Evolutionary conservation across 2,113 vertebrate genomes (phyloP).

Genomic region (Myotis yumanensis): DNA sequence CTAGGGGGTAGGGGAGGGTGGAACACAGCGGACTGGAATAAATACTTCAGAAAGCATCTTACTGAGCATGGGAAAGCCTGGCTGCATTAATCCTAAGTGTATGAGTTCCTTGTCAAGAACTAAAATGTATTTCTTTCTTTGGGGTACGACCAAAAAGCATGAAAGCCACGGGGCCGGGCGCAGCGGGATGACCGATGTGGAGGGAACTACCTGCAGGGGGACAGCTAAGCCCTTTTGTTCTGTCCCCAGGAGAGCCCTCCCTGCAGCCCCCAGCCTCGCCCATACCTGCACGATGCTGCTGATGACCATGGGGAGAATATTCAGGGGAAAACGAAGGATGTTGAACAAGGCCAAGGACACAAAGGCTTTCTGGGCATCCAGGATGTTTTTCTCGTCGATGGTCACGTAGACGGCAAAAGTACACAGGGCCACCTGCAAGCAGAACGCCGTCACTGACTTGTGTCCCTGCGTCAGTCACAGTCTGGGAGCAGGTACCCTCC

Average conservation of each 20-base stretch:
- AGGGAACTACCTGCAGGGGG: background rate
- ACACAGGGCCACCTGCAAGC: conserved; percentile 86
- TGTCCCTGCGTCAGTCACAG: background rate
- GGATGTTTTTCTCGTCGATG: conserved; percentile 83
- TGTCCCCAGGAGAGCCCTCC: background rate
- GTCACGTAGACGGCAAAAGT: conserved; percentile 92
- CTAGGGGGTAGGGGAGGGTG: rapidly evolving
- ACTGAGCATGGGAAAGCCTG: background rate
- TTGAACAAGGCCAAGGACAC: conserved; percentile 95
- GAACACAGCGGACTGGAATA: rapidly evolving
- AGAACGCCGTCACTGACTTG: background rate
- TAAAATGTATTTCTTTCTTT: background rate
- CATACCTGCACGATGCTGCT: conserved; percentile 94
- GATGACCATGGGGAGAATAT: conserved; percentile 98
- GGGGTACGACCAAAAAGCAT: background rate
- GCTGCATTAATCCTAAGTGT: rapidly evolving
- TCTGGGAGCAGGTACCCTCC: background rate
- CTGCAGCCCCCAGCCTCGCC: background rate
- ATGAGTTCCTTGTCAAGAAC: background rate
- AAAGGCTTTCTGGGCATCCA: conserved; percentile 96
- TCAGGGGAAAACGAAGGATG: conserved; percentile 95
- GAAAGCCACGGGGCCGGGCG: rapidly evolving
- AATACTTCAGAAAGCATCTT: background rate
- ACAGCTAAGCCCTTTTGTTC: rapidly evolving
- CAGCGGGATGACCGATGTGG: rapidly evolving